A percentile compares a stretch with the other conserved stretches of the same genome.
Evolutionary conservation across 2,888 invertebrate genomes (phyloP).

Genomic region (Listrodromus nycthemerus): DNA sequence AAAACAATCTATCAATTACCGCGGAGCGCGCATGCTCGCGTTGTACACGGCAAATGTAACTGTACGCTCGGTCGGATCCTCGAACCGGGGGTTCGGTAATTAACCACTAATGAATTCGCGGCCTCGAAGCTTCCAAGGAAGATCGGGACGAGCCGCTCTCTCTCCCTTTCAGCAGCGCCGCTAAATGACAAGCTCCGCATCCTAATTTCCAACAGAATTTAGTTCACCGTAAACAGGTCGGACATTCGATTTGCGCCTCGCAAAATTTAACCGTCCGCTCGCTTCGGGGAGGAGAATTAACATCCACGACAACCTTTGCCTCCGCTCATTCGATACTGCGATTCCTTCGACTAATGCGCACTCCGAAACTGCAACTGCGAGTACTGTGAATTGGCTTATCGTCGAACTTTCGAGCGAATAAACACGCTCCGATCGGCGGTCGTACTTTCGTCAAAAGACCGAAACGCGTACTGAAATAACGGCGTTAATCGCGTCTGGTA

Average conservation of each 20-base stretch:
- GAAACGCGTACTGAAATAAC: background rate
- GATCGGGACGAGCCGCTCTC: background rate
- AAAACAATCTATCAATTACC: slow-evolving; percentile 29
- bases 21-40: background rate
- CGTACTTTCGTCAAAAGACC: background rate
- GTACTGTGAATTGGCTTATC: background rate
- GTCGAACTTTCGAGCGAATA: background rate
- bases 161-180: background rate
- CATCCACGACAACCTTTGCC: no score
- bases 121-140: background rate
- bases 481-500: background rate
- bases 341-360: no score
- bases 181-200: background rate
- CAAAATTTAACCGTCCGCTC: no score
- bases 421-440: background rate
- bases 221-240: background rate
- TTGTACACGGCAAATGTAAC: slow-evolving; percentile 8
- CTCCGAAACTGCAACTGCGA: background rate
- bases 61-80: background rate
- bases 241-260: background rate
- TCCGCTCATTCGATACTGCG: no score
- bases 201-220: background rate
- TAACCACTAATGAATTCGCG: slow-evolving; percentile 37
- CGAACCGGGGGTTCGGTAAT: slow-evolving; percentile 6
- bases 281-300: no score